Conservation (phyloP, 2,113 vertebrate species). For the Xiphophorus maculatus region DNA sequence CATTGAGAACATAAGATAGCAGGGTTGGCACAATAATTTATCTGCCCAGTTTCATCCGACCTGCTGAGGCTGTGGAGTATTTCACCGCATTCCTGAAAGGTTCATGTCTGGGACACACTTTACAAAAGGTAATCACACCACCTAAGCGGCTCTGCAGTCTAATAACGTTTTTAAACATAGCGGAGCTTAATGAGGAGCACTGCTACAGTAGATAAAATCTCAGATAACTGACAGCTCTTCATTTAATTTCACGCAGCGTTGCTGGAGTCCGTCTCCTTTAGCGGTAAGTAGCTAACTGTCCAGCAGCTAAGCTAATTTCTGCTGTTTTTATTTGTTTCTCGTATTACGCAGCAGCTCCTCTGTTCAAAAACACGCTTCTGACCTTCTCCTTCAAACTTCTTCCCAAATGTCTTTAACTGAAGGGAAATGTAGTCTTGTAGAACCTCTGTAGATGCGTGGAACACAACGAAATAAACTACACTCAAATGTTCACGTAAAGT, state of each 20-base stretch:
- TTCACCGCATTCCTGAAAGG: conserved; percentile 1
- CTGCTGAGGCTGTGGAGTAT: conserved; percentile 62
- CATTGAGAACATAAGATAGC: background rate
- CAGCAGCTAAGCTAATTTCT: background rate
- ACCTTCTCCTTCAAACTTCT: conserved; percentile 60
- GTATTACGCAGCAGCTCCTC: background rate
- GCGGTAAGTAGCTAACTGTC: background rate
- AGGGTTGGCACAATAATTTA: background rate
- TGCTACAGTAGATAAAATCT: background rate
- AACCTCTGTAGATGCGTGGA: accelerated
- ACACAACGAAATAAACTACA: conserved; percentile 66
- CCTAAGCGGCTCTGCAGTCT: conserved; percentile 44
- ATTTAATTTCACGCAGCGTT: background rate
- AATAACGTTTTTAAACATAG: conserved; percentile 66
- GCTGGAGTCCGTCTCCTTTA: background rate
- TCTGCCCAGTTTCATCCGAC: conserved; percentile 43
- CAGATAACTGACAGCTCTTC: background rate
- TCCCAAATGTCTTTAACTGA: background rate
- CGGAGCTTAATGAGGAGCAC: background rate
- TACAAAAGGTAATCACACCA: conserved; percentile 17
- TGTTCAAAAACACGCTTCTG: conserved; percentile 62
- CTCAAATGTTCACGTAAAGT: conserved; percentile 24
- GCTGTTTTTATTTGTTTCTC: background rate
- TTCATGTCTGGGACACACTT: conserved; percentile 28
- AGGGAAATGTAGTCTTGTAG: conserved; percentile 70